Evolutionary conservation across 2,113 vertebrate genomes (phyloP), one percentile per base, ranked within the genome.

Genomic region (Rhinolophus ferrumequinum): DNA sequence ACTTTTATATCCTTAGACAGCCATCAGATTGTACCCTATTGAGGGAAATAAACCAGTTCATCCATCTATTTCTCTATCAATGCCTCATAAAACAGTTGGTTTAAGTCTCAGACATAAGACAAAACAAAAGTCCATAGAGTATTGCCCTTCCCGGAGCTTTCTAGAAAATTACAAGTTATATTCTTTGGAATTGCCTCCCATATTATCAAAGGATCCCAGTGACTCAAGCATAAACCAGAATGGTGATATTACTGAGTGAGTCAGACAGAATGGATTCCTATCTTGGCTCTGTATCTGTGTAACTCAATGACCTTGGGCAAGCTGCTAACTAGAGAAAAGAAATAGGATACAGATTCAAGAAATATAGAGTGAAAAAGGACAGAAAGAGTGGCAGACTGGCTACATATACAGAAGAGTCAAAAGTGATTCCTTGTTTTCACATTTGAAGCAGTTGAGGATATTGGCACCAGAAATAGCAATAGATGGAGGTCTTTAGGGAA

Each of bases 21-120:
- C 80, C 35, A 64, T 90, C 35, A 41, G 38, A 72, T 76, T 90
- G 30, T 30, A 70, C 75, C 33, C 90, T 96, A 75, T 8, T 80
- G 85, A 96, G 75, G 91, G 50, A 97, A 96, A 94, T 96, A 93
- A 87, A 94, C 76, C 75, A 88, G 80, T 60, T 64, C 15, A 95
- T 92, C 83, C 80, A 75, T 94, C 84, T 73, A 47, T 90, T 92
- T 94, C 79, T 95, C 80, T 97, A 94, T 97, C 96, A 96, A 6
- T 95, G 90, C 90, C 67, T 97, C 73, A 64, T 97, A 97, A 97
- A 97, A 92, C 72, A 95, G 50, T 62, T 50, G 16, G 54, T 93
- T 96, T 95, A 93, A 94, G 21, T 97, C 84, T 93, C 70, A 97
- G 76, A 83, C 58, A 88, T n/a, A 94, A 94, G 79, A 97, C 75